A percentile compares a stretch with the other conserved stretches of the same genome.
Evolutionary conservation across 2,888 invertebrate genomes (phyloP).

Genomic region (Leucoma salicis): DNA sequence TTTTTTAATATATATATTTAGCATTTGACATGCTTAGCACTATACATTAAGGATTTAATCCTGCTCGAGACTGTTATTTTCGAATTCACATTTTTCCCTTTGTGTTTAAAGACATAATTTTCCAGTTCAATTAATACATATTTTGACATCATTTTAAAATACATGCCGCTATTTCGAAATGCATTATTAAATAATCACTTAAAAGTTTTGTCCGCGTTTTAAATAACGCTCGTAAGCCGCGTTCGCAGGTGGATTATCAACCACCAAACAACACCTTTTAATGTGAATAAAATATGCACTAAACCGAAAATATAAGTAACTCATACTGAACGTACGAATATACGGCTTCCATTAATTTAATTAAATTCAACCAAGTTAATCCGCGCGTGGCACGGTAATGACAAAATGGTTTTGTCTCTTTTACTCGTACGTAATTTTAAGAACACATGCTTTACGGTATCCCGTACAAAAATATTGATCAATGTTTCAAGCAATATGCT

Average conservation of each 20-base stretch:
- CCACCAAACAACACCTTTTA: slow-evolving; percentile 2
- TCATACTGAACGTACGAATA: not conserved
- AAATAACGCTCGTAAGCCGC: not conserved
- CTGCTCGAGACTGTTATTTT: no score
- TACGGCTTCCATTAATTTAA: slow-evolving; percentile 6
- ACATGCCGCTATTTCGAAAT: no score
- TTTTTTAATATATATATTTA: no score
- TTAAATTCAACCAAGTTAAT: slow-evolving; percentile 5
- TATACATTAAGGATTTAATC: no score
- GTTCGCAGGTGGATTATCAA: slow-evolving; percentile 3
- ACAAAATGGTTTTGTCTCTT: slow-evolving; percentile 1
- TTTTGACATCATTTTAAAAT: no score
- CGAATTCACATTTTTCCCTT: no score
- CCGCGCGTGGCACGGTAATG: slow-evolving; percentile 2
- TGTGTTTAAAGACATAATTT: no score
- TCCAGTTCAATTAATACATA: no score
- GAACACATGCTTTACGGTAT: no score
- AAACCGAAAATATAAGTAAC: slow-evolving; percentile 2
- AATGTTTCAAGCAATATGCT: no score
- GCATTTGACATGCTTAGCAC: no score
- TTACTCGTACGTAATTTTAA: not conserved
- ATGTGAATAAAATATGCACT: slow-evolving; percentile 6
- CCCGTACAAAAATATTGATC: no score
- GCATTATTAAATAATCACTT: not conserved
- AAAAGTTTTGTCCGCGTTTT: not conserved